phyloP scores from a whole-genome alignment of 2,888 invertebrate species.

The Ophioninae sp. region DNA sequence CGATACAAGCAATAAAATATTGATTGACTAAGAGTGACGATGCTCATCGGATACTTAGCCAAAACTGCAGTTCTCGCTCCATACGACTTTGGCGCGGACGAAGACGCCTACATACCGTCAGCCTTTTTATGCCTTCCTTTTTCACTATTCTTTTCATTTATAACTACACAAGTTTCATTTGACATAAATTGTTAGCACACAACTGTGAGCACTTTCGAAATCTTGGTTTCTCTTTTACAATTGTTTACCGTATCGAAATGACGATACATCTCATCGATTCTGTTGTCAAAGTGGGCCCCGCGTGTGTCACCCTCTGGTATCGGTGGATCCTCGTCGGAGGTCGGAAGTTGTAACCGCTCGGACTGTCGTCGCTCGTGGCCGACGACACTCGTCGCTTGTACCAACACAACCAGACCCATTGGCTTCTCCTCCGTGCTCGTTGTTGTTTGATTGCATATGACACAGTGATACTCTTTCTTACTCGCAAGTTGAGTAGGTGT shows the following conservation, averaged over 20 bases:
- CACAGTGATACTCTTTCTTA: conserved; percentile 93
- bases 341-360: conserved; percentile 84
- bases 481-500: conserved; percentile 83
- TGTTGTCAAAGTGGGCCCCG: conserved; percentile 89
- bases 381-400: conserved; percentile 93
- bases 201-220: neutral
- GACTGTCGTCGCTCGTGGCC: conserved; percentile 87
- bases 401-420: conserved; percentile 93
- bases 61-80: no score
- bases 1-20: no score
- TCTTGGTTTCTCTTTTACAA: neutral
- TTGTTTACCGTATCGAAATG: conserved; percentile 88
- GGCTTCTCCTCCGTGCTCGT: conserved; percentile 92
- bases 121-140: no score
- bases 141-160: no score
- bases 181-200: no score
- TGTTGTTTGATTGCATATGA: conserved; percentile 96
- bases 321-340: conserved; percentile 85
- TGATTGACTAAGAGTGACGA: no score
- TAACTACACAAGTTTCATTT: no score
- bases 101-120: no score
- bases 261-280: conserved; percentile 88
- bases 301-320: conserved; percentile 85
- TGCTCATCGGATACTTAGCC: no score
- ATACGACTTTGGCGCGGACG: no score